phyloP scores from a whole-genome alignment of 2,888 invertebrate genomes.

The Mythimna albipuncta region DNA sequence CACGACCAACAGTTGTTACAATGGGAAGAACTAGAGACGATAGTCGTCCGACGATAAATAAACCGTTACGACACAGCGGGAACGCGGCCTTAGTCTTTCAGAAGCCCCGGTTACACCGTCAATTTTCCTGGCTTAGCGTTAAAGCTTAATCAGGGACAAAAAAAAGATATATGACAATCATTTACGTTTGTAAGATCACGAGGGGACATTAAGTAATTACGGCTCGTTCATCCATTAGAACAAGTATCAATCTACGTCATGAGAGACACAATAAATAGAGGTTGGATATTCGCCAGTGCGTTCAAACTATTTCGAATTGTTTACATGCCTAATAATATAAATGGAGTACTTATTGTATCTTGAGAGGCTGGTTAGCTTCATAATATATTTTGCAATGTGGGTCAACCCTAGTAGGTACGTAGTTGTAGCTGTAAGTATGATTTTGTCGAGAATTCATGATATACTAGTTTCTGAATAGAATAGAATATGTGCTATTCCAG shows the following conservation, averaged over 20 bases:
- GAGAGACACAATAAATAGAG: constrained; percentile 57
- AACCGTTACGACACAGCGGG: no score
- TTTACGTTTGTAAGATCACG: constrained; percentile 49
- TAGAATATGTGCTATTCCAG: no score
- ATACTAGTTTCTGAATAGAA: no score
- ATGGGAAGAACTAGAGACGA: no score
- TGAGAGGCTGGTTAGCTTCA: constrained; percentile 38
- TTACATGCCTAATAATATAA: constrained; percentile 60
- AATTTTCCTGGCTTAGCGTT: constrained; percentile 5
- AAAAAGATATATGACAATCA: constrained; percentile 27
- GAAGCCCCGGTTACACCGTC: background rate
- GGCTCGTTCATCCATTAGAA: constrained; percentile 54
- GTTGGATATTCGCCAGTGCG: constrained; percentile 66
- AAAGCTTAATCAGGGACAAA: constrained; percentile 28
- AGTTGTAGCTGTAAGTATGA: background rate
- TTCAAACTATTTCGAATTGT: constrained; percentile 58
- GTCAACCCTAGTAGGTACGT: constrained; percentile 19
- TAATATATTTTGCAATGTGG: constrained; percentile 17
- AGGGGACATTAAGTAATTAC: constrained; percentile 51
- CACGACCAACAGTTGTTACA: no score
- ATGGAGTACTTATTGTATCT: constrained; percentile 59
- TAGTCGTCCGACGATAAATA: no score
- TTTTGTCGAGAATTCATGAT: background rate
- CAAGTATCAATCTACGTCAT: constrained; percentile 61
- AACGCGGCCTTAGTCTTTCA: background rate